phyloP scores from a whole-genome alignment of 2,888 invertebrate genomes.

The Cephus spinipes region DNA sequence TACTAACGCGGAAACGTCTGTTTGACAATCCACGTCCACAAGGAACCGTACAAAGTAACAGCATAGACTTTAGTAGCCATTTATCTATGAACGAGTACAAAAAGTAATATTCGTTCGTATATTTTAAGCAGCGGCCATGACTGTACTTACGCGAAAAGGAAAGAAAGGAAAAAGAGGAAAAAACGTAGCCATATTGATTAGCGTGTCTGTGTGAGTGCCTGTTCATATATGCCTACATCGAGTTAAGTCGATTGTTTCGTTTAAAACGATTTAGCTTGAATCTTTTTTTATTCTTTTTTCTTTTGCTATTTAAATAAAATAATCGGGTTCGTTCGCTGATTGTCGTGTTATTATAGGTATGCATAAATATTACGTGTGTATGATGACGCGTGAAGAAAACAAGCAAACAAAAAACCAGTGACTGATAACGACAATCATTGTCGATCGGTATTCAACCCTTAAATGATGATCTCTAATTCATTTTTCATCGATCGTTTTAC shows the following conservation, averaged over 20 bases:
- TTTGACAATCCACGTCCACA: slow-evolving; percentile 58
- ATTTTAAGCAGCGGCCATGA: slow-evolving; percentile 64
- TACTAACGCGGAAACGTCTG: slow-evolving; percentile 67
- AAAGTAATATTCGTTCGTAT: slow-evolving; percentile 32
- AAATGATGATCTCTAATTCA: slow-evolving; percentile 60
- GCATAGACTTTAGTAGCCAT: slow-evolving; percentile 56
- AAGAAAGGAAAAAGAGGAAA: slow-evolving; percentile 21
- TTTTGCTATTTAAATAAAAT: slow-evolving; percentile 1
- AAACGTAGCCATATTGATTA: slow-evolving; percentile 61
- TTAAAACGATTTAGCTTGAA: background rate
- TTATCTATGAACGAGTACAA: slow-evolving; percentile 41
- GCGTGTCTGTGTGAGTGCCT: slow-evolving; percentile 65
- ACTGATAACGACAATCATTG: slow-evolving; percentile 13
- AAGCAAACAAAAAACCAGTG: background rate
- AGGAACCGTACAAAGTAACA: slow-evolving; percentile 64
- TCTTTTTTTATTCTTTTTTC: slow-evolving; percentile 7
- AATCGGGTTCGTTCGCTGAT: slow-evolving; percentile 17
- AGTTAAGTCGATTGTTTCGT: background rate
- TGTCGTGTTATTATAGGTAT: slow-evolving; percentile 12
- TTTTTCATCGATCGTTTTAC: slow-evolving; percentile 32
- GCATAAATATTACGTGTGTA: background rate
- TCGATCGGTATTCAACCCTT: slow-evolving; percentile 29
- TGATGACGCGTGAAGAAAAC: background rate
- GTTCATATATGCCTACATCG: slow-evolving; percentile 43
- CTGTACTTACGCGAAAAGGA: slow-evolving; percentile 49